These are phyloP conservation scores for Cacoxenus indagator DNA, from an alignment of 2,888 invertebrate genomes.

Conservation along the genomic window DNA sequence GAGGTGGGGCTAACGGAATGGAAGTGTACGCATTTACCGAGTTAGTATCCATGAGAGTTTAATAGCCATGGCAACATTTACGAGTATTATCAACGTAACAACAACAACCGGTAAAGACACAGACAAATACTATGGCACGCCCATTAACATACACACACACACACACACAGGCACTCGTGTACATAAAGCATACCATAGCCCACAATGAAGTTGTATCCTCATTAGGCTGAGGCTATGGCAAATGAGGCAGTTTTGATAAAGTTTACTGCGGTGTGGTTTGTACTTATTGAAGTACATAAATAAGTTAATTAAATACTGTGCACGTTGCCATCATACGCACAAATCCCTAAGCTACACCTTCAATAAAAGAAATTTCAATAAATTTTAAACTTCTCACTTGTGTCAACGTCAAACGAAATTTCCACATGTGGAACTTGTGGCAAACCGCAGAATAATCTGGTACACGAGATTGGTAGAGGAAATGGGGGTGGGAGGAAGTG, in stretches of 20 bases:
- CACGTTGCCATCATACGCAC: not conserved
- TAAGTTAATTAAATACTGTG: not conserved
- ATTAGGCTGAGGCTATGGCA: not conserved
- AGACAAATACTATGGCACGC: not conserved
- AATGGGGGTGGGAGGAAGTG: not conserved
- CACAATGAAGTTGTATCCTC: not conserved
- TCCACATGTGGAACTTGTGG: not conserved
- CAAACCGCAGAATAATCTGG: not conserved
- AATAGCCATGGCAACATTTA: slow-evolving; percentile 26
- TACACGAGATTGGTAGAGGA: not conserved
- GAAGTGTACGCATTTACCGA: not conserved
- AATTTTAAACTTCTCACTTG: not conserved
- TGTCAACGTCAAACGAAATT: no score
- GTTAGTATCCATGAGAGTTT: slow-evolving; percentile 19
- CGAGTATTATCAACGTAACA: slow-evolving; percentile 10
- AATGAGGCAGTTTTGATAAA: not conserved
- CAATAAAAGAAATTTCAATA: slow-evolving; percentile 4
- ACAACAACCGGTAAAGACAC: not conserved
- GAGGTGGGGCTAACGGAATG: not conserved
- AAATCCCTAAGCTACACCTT: slow-evolving; percentile 6
- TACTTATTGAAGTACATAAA: slow-evolving; percentile 2
- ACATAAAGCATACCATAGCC: not conserved
- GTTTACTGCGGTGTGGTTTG: not conserved
- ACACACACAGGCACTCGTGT: not conserved
- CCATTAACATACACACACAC: not conserved